Base-by-base conservation (phyloP, 2,888 invertebrate genomes). In the Laspeyria flexula region DNA sequence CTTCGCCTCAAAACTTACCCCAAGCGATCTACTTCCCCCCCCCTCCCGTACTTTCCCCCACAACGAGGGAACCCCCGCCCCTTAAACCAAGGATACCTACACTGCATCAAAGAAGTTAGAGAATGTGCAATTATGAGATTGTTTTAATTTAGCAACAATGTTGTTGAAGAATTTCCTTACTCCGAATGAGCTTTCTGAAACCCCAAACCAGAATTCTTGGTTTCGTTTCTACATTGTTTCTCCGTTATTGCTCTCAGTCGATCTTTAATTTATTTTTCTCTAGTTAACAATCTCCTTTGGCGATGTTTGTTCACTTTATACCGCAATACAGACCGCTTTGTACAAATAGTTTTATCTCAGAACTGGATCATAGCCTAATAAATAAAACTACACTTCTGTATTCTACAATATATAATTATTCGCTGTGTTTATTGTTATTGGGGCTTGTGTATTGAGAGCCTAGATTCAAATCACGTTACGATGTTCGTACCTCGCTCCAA, bases 71-170 rank as follows among this genome's bases (percentile, higher is more conserved):
- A 33, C 16, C 15, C 52, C 29, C 60, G 62, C 59, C 68, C 59
- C 56, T 52, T 62, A 58, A 70, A 65, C 59, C 66, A 38, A 35
- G 75, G 73, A 78, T 81, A 84, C 81, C 81, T 82, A 83, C 77
- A 85, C 86, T 88, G 90, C 90, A 89, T 89, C 90, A 90, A 90
- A 90, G 87, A 89, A 88, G 85, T 88, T 85, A 56, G 81, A 83
- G 91, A 91, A 92, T 91, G 88, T 90, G 90, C 90, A 90, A 92
- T 92, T 90, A 91, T 90, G 88, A 91, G 90, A 90, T 92, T 90
- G 91, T 92, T 91, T 91, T 90, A 91, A 91, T 91, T 91, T 90
- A 83, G 88, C 86, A 91, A 92, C 92, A 91, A 90, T 90, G 90
- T 90, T 90, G 84, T 75, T 79, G 78, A 90, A 90, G 90, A 90